Evolutionary conservation across 2,888 invertebrate species (phyloP), one percentile per base, ranked within the genome.

Genomic region (Phasia obesa): DNA sequence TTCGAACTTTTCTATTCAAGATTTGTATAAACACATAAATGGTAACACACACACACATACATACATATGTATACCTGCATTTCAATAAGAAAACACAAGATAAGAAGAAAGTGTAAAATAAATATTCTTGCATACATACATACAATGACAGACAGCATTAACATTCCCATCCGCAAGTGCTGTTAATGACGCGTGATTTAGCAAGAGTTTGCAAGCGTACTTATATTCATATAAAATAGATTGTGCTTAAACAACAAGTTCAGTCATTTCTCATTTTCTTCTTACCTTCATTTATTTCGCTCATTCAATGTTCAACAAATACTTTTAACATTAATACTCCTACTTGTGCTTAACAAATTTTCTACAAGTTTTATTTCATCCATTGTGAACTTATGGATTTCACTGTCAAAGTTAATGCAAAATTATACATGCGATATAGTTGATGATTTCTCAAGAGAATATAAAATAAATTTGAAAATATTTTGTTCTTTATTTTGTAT

Each of bases 391-490:
- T 77, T 82, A 73, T 57, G 62, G 73, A 69, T 69, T 83, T 83
- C 75, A 79, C 82, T 83, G 82, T 79, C 82, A 83, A 74, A 74
- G 74, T 82, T 82, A 82, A 78, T 19, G 59, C 44, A 78, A 79
- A 79, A 75, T 79, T 83, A 83, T 78, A 60, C 47, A 59, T 59
- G 47, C 11, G 44, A 71, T 31, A 62, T 81, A 42, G 38, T 57
- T 62, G 77, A 67, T 74, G 74, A 82, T 78, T 82, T 75, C 82
- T 78, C 82, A 11, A 35, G 82, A 83, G 77, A 27, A 31, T 51
- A 11, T 59, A 65, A 75, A 64, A 71, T 42, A 71, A 4, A 11
- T 83, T 78, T 49, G 19, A 60, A 75, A 55, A 49, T 76, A 44
- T 59, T 59, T 57, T 35, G 23, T 59, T 27, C 17, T 25, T 51